These are phyloP conservation scores for Maconellicoccus hirsutus DNA, from an alignment of 1,140 invertebrate species.

Conservation along the genomic window DNA sequence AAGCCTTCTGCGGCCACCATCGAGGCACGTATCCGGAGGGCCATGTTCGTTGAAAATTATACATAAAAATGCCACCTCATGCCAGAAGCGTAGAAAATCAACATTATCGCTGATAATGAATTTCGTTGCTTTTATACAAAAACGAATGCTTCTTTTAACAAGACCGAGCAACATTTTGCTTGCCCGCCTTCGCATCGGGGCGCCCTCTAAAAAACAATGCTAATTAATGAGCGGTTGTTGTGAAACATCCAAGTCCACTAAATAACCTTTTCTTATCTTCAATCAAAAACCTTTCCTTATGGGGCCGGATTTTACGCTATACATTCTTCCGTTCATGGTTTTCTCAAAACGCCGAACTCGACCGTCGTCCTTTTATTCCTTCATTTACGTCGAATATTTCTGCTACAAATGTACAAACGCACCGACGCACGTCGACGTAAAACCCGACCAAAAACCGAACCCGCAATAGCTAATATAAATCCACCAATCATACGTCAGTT, in stretches of 20 bases:
- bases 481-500: not conserved
- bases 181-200: not conserved
- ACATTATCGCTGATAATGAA: not conserved
- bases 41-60: too few species aligned
- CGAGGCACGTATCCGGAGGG: too few species aligned
- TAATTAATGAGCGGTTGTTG: not conserved
- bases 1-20: too few species aligned
- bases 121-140: not conserved
- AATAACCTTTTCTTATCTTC: not conserved
- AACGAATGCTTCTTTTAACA: slow-evolving; percentile 1
- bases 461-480: not conserved
- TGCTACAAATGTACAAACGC: too few species aligned
- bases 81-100: not conserved
- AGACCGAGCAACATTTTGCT: not conserved
- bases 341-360: too few species aligned
- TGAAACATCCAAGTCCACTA: not conserved
- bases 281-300: not conserved
- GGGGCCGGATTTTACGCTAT: too few species aligned
- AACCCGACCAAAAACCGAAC: too few species aligned
- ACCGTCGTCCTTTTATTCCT: too few species aligned
- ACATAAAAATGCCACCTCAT: too few species aligned
- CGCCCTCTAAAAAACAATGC: not conserved
- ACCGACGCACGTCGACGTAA: too few species aligned
- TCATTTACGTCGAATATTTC: too few species aligned
- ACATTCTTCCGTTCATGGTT: too few species aligned